phyloP scores from a whole-genome alignment of 1,140 invertebrate genomes.

The Monomorium pharaonis region DNA sequence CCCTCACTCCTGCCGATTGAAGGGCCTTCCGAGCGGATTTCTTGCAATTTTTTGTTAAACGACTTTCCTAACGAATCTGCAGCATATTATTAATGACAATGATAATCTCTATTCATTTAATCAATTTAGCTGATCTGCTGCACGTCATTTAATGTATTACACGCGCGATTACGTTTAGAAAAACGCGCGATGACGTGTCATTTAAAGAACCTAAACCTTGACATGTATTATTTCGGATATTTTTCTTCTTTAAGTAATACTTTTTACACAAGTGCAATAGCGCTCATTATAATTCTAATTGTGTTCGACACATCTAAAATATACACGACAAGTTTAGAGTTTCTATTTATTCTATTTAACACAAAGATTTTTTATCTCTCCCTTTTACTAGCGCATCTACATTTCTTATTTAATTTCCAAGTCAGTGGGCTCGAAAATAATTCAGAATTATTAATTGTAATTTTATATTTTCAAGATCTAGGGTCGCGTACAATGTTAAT shows the following conservation, averaged over 20 bases:
- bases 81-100: background rate
- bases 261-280: background rate
- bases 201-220: background rate
- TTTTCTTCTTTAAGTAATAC: background rate
- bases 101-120: conserved; percentile 25
- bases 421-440: too few species aligned
- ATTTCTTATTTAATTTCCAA: background rate
- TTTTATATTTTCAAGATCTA: too few species aligned
- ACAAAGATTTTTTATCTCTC: background rate
- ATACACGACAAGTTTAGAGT: background rate
- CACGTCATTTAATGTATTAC: background rate
- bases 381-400: background rate
- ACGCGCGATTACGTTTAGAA: background rate
- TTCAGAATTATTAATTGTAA: conserved; percentile 15
- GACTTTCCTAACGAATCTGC: background rate
- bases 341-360: too few species aligned
- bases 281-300: background rate
- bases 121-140: background rate
- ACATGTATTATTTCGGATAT: background rate
- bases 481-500: conserved; percentile 2
- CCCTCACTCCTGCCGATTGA: conserved; percentile 45
- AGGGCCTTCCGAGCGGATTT: conserved; percentile 22
- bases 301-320: background rate
- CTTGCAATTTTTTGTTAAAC: conserved; percentile 19
- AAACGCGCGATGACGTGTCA: background rate